Evolutionary conservation across 2,113 vertebrate genomes (phyloP), one percentile per base, ranked within the genome.

Genomic region (Urocitellus parryii): DNA sequence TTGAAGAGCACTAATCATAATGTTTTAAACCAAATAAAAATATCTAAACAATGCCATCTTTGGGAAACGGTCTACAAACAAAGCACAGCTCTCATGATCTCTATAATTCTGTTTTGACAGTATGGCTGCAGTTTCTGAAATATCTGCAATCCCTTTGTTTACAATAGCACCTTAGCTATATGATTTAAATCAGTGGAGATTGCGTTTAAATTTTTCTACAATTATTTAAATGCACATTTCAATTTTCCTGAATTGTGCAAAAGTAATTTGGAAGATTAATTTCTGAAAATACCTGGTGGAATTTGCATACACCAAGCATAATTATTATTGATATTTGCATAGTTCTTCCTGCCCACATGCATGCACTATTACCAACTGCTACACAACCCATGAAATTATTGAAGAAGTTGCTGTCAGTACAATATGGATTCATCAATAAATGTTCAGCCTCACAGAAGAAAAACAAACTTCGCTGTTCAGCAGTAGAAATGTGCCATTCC

Each of bases 271-370:
- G 97, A 98, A 97, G 96, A 98, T 97, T 95, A 98, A 98, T 98
- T 98, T 98, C 93, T 96, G 96, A 96, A 98, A 98, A 98, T 97
- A 98, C 84, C 98, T 94, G 92, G 92, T 88, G 90, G 97, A 98
- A 98, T 98, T 96, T 98, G 95, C 98, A 98, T 98, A 97, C 34
- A 97, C 80, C 89, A 53, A 96, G 96, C 88, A 95, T 98, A 98
- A 98, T 98, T 98, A 98, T 98, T 98, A 98, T 95, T 98, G 96
- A 97, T 98, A 98, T 98, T 98, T 98, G 93, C 97, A 98, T 97
- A 98, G 91, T 95, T 97, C 96, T 96, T 72, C 80, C 84, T 98
- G 98, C 98, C 95, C 68, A 96, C 58, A 29, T 97, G 93, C 95
- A 98, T 2, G 39, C 84, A 82, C 97, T 98, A 84, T 97, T 98